A percentile compares a stretch with the other conserved stretches of the same genome.
phyloP scores from a whole-genome alignment of 2,113 vertebrate species.

The Varanus komodoensis region DNA sequence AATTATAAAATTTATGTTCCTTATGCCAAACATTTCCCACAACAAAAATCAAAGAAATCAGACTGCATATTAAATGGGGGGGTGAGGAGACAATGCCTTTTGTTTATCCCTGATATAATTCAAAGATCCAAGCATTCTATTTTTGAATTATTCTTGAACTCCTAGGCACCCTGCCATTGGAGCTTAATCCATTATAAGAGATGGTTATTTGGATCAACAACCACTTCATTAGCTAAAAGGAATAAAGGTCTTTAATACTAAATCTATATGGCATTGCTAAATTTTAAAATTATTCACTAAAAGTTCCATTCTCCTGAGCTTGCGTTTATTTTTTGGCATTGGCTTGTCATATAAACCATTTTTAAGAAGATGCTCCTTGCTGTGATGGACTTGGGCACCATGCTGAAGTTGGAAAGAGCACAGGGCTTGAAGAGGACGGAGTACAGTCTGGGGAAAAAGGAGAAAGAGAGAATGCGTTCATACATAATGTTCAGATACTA shows the following conservation, averaged over 20 bases:
- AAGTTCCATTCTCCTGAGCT: conserved; percentile 96
- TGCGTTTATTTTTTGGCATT: conserved; percentile 97
- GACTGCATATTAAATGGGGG: conserved; percentile 22
- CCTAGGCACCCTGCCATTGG: neutral
- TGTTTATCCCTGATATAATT: conserved; percentile 16
- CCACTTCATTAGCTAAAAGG: conserved; percentile 52
- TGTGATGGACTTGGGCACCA: conserved; percentile 95
- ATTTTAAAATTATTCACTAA: conserved; percentile 89
- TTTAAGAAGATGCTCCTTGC: conserved; percentile 95
- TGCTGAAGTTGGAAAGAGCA: conserved; percentile 97
- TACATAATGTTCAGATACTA: conserved; percentile 25
- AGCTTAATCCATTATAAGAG: conserved; percentile 7
- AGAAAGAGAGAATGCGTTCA: conserved; percentile 16
- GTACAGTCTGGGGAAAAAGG: conserved; percentile 82
- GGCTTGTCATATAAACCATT: conserved; percentile 94
- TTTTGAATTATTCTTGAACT: neutral
- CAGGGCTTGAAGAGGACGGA: conserved; percentile 92
- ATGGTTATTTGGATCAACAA: conserved; percentile 31
- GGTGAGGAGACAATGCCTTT: neutral
- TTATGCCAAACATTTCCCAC: conserved; percentile 32
- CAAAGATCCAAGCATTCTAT: neutral
- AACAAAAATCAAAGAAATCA: conserved; percentile 41
- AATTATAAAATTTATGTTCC: neutral
- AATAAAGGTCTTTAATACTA: conserved; percentile 42
- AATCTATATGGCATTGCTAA: conserved; percentile 70